Conservation (phyloP, 2,797 vertebrate species). For the Scomberomorus guttatus region DNA sequence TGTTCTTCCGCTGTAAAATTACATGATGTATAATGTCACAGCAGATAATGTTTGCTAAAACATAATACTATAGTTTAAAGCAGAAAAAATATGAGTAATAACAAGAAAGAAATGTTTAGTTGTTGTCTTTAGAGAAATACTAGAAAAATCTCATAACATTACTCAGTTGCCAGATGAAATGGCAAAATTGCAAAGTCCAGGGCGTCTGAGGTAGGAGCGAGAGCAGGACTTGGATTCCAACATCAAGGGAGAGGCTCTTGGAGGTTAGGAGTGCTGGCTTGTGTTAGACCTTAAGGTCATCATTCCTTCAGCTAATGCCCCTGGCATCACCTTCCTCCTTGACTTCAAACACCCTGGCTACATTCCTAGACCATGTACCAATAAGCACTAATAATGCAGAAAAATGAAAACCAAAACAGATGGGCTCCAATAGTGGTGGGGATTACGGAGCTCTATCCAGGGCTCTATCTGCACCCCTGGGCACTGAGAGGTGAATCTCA, state of each 20-base stretch:
- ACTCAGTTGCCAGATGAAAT: constrained; percentile 40
- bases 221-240: constrained; percentile 72
- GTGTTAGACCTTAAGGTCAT: constrained; percentile 88
- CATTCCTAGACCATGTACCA: constrained; percentile 91
- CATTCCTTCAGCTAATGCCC: constrained; percentile 84
- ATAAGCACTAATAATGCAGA: constrained; percentile 91
- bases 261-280: constrained; percentile 82
- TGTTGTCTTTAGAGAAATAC: neutral
- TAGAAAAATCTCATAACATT: constrained; percentile 9
- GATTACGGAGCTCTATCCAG: constrained; percentile 84
- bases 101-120: neutral
- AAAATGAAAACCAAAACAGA: constrained; percentile 92
- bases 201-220: constrained; percentile 36
- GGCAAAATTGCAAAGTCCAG: constrained; percentile 45
- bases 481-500: constrained; percentile 79
- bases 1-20: constrained; percentile 4
- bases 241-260: constrained; percentile 78
- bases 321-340: constrained; percentile 84
- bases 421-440: constrained; percentile 87
- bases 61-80: neutral
- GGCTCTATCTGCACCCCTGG: constrained; percentile 85
- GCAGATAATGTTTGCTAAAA: constrained; percentile 15
- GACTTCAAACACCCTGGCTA: constrained; percentile 89
- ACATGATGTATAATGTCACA: neutral
- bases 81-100: neutral